Conservation (phyloP, 2,113 vertebrate species). For the Phalacrocorax aristotelis region DNA sequence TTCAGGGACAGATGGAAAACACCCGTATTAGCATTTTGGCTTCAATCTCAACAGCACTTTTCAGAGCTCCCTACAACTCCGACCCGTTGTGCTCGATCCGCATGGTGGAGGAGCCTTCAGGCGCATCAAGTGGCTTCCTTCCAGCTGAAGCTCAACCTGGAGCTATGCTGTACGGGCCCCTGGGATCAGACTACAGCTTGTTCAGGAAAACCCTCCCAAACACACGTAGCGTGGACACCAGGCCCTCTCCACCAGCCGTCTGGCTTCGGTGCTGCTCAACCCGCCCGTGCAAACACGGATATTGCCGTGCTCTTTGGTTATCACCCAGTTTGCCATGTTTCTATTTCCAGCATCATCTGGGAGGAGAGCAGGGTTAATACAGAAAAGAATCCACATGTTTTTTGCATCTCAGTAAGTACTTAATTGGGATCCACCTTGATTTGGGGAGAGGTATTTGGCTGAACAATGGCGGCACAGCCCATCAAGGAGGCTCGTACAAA, state of each 20-base stretch:
- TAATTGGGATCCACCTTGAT: neutral
- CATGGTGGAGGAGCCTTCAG: neutral
- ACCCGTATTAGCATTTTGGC: neutral
- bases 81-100: neutral
- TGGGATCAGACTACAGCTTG: neutral
- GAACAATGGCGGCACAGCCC: neutral
- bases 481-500: neutral
- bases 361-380: neutral
- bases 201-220: too few relatives aligned
- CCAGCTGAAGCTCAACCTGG: neutral
- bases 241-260: neutral
- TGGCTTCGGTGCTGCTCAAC: neutral
- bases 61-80: neutral
- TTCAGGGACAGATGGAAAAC: neutral
- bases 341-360: neutral
- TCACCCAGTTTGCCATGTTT: neutral
- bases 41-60: neutral
- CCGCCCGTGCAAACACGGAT: fast-evolving
- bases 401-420: neutral
- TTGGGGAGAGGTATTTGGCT: neutral
- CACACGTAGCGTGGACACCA: fast-evolving
- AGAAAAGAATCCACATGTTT: neutral
- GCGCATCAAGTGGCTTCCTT: neutral
- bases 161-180: neutral
- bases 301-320: fast-evolving